Conservation (phyloP, 2,797 vertebrate species). For the Ctenosaura bakeri region DNA sequence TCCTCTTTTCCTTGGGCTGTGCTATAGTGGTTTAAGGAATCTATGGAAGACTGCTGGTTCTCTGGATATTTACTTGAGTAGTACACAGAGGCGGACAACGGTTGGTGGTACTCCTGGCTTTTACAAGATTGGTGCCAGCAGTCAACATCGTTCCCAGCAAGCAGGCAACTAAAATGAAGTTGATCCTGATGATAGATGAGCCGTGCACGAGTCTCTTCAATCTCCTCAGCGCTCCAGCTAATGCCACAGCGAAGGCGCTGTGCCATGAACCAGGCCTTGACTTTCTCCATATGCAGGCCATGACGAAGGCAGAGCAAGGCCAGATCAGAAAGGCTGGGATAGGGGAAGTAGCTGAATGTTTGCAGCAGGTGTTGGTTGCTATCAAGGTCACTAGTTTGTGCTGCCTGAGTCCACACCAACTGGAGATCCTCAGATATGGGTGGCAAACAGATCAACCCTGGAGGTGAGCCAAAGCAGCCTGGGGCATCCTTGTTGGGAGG, state of each 20-base stretch:
- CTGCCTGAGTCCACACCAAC: slow-evolving; percentile 91
- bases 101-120: neutral
- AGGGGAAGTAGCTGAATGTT: slow-evolving; percentile 92
- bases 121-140: slow-evolving; percentile 56
- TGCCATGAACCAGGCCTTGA: slow-evolving; percentile 94
- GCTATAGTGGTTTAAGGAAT: neutral
- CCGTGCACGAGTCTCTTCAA: slow-evolving; percentile 87
- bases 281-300: slow-evolving; percentile 90
- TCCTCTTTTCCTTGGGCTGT: slow-evolving; percentile 5
- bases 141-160: slow-evolving; percentile 64
- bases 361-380: slow-evolving; percentile 87
- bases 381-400: slow-evolving; percentile 90
- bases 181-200: slow-evolving; percentile 76
- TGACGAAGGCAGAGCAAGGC: slow-evolving; percentile 85
- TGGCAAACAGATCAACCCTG: slow-evolving; percentile 87
- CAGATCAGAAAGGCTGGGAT: slow-evolving; percentile 90
- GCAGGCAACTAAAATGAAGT: slow-evolving; percentile 75
- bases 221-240: slow-evolving; percentile 93
- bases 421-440: slow-evolving; percentile 92
- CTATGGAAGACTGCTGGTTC: neutral
- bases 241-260: slow-evolving; percentile 93
- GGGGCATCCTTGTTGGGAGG: slow-evolving; percentile 73
- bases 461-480: slow-evolving; percentile 57
- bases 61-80: slow-evolving; percentile 7
- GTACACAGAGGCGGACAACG: slow-evolving; percentile 6